phyloP scores from a whole-genome alignment of 2,888 invertebrate genomes.

The Sminthurinus aureus region DNA sequence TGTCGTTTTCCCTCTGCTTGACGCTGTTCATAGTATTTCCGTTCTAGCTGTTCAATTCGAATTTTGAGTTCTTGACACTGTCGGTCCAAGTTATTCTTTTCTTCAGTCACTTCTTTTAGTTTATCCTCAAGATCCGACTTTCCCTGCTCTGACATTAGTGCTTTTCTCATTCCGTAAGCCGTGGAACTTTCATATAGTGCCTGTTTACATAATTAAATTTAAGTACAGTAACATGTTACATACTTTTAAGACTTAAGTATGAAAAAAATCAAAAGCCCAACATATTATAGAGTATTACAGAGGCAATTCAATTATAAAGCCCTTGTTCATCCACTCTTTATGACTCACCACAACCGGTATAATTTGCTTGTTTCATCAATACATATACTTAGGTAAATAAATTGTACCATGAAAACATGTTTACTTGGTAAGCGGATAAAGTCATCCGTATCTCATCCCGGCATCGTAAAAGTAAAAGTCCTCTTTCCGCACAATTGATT shows the following conservation, averaged over 20 bases:
- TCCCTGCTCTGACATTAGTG: conserved; percentile 73
- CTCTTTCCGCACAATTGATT: conserved; percentile 95
- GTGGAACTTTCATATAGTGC: conserved; percentile 96
- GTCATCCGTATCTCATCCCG: conserved; percentile 97
- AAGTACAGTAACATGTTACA: too few species aligned
- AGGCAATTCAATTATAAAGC: too few species aligned
- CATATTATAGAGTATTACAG: too few species aligned
- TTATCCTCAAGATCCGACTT: conserved; percentile 67
- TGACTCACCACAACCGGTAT: too few species aligned
- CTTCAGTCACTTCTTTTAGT: conserved; percentile 74
- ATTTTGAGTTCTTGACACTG: conserved; percentile 72
- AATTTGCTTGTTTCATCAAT: too few species aligned
- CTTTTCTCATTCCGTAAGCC: conserved; percentile 97
- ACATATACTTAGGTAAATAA: too few species aligned
- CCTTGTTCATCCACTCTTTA: too few species aligned
- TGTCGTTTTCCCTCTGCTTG: conserved; percentile 92
- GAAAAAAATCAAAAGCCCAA: too few species aligned
- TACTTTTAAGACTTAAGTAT: too few species aligned
- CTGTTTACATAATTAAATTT: too few species aligned
- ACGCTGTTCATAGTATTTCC: conserved; percentile 80
- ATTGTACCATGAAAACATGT: too few species aligned
- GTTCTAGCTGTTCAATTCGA: conserved; percentile 83
- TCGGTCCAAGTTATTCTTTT: conserved; percentile 73
- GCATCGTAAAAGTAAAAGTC: conserved; percentile 87
- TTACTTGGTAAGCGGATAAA: conserved; percentile 94